These are phyloP conservation scores for Larimichthys crocea DNA, from an alignment of 2,113 vertebrate species.

Conservation along the genomic window DNA sequence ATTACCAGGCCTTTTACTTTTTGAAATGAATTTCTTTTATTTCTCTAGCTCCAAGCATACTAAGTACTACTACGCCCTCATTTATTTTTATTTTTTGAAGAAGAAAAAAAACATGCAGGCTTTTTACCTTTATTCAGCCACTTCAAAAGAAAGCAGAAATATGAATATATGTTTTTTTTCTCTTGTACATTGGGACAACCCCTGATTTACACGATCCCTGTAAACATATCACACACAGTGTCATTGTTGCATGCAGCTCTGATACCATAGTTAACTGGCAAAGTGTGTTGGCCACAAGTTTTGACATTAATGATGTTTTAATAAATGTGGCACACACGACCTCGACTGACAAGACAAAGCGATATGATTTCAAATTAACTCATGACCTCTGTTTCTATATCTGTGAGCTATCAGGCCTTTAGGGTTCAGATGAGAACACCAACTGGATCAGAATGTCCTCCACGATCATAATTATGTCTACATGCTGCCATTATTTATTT, in stretches of 20 bases:
- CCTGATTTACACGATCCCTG: not conserved
- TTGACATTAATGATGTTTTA: not conserved
- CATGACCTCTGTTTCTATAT: not conserved
- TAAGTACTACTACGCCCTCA: not conserved
- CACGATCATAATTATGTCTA: not conserved
- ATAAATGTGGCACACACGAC: too few species aligned
- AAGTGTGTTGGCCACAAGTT: too few species aligned
- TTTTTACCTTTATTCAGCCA: not conserved
- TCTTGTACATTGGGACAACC: not conserved
- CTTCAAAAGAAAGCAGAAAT: constrained; percentile 32
- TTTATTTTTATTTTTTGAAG: not conserved
- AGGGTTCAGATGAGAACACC: not conserved
- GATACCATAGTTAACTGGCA: not conserved
- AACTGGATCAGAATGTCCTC: not conserved
- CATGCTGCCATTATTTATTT: not conserved
- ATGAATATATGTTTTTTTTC: not conserved
- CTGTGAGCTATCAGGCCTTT: not conserved
- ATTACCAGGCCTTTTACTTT: not conserved
- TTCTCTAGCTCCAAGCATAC: constrained; percentile 1
- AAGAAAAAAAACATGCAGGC: not conserved
- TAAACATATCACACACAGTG: not conserved
- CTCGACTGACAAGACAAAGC: not conserved
- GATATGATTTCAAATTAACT: not conserved
- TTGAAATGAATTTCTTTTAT: not conserved
- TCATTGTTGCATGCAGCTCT: not conserved